Base-by-base conservation (phyloP, 2,113 vertebrate species). In the Plotosus lineatus region DNA sequence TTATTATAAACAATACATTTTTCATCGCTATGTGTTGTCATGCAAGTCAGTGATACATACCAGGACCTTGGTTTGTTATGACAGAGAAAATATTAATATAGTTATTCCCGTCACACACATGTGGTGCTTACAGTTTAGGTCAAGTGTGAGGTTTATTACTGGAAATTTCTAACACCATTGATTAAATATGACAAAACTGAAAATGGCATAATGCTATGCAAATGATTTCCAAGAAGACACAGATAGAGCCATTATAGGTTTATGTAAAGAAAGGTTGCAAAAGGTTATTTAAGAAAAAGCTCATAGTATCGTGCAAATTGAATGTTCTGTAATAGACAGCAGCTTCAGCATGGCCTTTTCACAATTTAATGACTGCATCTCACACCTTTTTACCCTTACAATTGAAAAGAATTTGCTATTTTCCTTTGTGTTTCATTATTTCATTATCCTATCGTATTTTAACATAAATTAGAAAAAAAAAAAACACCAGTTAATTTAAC, bases 61-160 rank as follows among this genome's bases (percentile, higher is more conserved):
- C n/a, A n/a, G n/a, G n/a, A n/a, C n/a, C n/a, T 3, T 46, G 42
- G 68, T 46, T 71, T 71, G 12, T 48, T 75, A 1, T 65, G 31
- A n/a, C 21, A 56, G 44, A 72, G 33, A 3, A 36, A 48, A 53
- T 21, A 15, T 14, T 10, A 3, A 10, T 60, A 1, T 65, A 79
- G 83, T 78, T 79, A 87, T 55, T 23, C 61, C n/a, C 74, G 77
- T 77, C 53, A 75, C 66, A 75, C 28, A 36, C 21, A 33, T 31
- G 26, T 60, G 56, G 56, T 60, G 26, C 26, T 60, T 28, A 6
- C 31, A 1, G 9, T 14, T 66, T 11, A 65, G 9, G 38, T 68
- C 21, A 42, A 65, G 26, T 1, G 10, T 44, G n/a, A n/a, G 40
- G 23, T 68, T 68, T 68, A 42, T 72, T 73, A 44, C 8, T 21